Percentiles rank a stretch among this genome's conserved stretches.
These are phyloP conservation scores for Synchiropus splendidus DNA, from an alignment of 2,113 vertebrate species.

Conservation along the genomic window DNA sequence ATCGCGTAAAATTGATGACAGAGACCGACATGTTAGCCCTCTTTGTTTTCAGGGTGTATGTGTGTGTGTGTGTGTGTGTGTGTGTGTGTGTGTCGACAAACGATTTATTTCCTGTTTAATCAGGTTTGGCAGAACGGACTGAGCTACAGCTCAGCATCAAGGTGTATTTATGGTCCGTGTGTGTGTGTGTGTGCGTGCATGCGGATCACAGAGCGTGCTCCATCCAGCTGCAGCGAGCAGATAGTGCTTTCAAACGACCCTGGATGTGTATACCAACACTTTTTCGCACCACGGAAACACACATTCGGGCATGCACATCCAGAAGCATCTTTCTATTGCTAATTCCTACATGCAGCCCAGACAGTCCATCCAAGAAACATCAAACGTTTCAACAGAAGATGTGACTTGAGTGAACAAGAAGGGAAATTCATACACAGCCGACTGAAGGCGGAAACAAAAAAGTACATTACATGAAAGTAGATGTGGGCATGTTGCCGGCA, in stretches of 20 bases:
- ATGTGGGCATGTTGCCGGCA: too few relatives aligned
- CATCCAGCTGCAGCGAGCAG: slow-evolving; percentile 51
- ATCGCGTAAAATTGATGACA: not conserved
- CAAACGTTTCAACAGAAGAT: not conserved
- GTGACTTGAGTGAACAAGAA: too few relatives aligned
- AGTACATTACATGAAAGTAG: too few relatives aligned
- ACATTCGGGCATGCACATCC: not conserved
- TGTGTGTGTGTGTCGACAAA: slow-evolving; percentile 15
- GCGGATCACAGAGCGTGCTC: slow-evolving; percentile 45
- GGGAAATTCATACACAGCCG: too few relatives aligned
- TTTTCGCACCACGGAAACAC: slow-evolving; percentile 6
- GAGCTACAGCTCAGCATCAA: slow-evolving; percentile 43
- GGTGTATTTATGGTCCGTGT: slow-evolving; percentile 48
- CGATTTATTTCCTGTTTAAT: slow-evolving; percentile 59
- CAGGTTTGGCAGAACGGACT: slow-evolving; percentile 45
- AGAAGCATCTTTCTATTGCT: too few relatives aligned
- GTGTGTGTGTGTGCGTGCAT: slow-evolving; percentile 9
- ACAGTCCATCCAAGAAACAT: not conserved
- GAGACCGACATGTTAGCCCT: not conserved
- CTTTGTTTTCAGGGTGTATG: slow-evolving; percentile 1
- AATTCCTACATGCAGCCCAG: not conserved
- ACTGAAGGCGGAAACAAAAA: too few relatives aligned
- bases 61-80: slow-evolving; percentile 5
- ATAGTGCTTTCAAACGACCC: slow-evolving; percentile 43
- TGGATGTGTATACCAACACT: slow-evolving; percentile 12